Percentiles rank a stretch among this genome's conserved stretches.
Evolutionary conservation across 1,140 invertebrate species (phyloP).

Genomic region (Leptopilina clavipes): DNA sequence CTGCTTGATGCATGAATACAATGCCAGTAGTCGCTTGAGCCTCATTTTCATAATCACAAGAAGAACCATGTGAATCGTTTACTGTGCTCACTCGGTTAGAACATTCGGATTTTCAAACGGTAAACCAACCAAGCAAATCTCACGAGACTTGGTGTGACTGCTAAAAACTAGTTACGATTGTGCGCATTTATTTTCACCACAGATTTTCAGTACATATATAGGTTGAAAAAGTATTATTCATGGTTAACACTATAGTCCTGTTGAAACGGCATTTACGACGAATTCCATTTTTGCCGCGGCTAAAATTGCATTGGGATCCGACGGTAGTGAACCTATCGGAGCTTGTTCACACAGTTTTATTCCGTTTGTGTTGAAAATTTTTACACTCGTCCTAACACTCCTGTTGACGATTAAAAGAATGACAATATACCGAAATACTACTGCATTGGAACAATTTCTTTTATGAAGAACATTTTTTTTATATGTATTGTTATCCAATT

Average conservation of each 20-base stretch:
- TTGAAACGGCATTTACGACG: conserved; percentile 54
- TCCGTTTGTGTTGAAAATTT: background rate
- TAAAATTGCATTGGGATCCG: conserved; percentile 56
- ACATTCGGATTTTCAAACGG: conserved; percentile 6
- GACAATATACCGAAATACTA: background rate
- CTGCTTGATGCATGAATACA: conserved; percentile 18
- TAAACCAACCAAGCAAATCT: conserved; percentile 5
- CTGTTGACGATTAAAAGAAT: background rate
- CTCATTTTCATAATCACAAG: conserved; percentile 11
- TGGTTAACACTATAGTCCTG: background rate
- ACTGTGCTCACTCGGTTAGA: conserved; percentile 8
- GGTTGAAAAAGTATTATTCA: conserved; percentile 45
- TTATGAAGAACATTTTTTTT: background rate
- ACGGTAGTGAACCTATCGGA: conserved; percentile 38
- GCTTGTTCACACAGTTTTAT: conserved; percentile 29
- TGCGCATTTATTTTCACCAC: conserved; percentile 37
- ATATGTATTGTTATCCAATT: background rate
- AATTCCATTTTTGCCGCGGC: conserved; percentile 57
- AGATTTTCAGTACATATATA: conserved; percentile 40
- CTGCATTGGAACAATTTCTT: background rate
- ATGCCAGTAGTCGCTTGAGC: background rate
- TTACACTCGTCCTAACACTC: background rate
- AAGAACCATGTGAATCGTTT: conserved; percentile 22
- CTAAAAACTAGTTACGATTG: too few relatives aligned
- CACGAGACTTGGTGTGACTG: background rate